A percentile compares a stretch with the other conserved stretches of the same genome.
Conservation (phyloP, 2,797 vertebrate species). For the Ptychobarbus kaznakovi region DNA sequence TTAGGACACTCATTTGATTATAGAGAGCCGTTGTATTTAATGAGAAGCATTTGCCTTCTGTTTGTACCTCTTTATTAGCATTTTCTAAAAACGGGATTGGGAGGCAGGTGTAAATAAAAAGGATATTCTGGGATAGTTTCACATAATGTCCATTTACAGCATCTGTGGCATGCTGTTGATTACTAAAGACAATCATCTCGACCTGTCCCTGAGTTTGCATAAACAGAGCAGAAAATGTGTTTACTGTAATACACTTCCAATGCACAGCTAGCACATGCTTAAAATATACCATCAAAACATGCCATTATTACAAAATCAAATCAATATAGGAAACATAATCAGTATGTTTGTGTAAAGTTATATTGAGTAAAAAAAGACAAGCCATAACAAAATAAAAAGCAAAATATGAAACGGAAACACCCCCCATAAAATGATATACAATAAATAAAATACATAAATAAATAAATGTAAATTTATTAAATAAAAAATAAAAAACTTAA, state of each 20-base stretch:
- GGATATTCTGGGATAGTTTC: conserved; percentile 11
- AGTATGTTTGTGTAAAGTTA: background rate
- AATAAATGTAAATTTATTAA: background rate
- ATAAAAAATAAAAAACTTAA: background rate
- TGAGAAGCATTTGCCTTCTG: conserved; percentile 38
- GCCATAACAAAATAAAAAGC: background rate
- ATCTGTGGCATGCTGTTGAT: conserved; percentile 1
- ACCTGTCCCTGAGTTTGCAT: background rate
- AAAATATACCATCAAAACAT: no score
- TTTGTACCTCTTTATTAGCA: conserved; percentile 8
- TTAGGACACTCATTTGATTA: conserved; percentile 32
- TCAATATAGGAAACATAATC: background rate
- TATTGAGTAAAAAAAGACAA: background rate
- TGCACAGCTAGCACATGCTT: background rate
- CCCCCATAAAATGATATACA: background rate
- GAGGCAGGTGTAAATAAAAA: background rate
- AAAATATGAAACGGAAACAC: no score
- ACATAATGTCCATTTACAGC: conserved; percentile 26
- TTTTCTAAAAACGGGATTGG: background rate
- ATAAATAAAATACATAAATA: background rate
- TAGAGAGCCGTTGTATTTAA: conserved; percentile 2
- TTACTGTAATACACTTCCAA: background rate
- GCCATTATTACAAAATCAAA: background rate
- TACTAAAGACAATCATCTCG: background rate
- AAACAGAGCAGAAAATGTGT: background rate